phyloP scores from a whole-genome alignment of 2,888 invertebrate species.

The Torymus tubicola region DNA sequence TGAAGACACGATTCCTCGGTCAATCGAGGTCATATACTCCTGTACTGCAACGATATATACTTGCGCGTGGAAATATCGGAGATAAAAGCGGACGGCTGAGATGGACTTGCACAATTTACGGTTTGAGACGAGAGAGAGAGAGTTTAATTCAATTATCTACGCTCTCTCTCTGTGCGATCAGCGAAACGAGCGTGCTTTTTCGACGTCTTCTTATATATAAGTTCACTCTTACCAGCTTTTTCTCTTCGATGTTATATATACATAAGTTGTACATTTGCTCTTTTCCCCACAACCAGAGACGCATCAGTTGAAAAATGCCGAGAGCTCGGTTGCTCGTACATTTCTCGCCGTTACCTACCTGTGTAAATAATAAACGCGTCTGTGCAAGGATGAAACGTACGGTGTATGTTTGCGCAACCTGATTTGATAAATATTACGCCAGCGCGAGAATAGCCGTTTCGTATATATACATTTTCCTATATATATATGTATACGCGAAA shows the following conservation, averaged over 20 bases:
- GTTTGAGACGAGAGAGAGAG: neutral
- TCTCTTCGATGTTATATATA: neutral
- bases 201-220: constrained; percentile 19
- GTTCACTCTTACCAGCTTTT: neutral
- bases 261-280: too few relatives aligned
- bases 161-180: constrained; percentile 6
- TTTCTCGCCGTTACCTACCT: neutral
- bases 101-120: too few relatives aligned
- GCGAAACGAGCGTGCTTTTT: constrained; percentile 25
- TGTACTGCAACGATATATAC: too few relatives aligned
- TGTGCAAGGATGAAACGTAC: too few relatives aligned
- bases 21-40: too few relatives aligned
- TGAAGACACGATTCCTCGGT: too few relatives aligned
- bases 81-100: too few relatives aligned
- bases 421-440: neutral
- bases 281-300: neutral
- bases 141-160: constrained; percentile 49
- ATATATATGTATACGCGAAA: too few relatives aligned
- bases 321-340: neutral
- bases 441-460: neutral
- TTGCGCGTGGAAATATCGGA: too few relatives aligned
- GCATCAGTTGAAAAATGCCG: constrained; percentile 2
- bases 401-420: neutral
- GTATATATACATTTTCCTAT: too few relatives aligned
- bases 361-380: too few relatives aligned